Evolutionary conservation across 2,888 invertebrate genomes (phyloP), one percentile per base, ranked within the genome.

Genomic region (Limnephilus rhombicus): DNA sequence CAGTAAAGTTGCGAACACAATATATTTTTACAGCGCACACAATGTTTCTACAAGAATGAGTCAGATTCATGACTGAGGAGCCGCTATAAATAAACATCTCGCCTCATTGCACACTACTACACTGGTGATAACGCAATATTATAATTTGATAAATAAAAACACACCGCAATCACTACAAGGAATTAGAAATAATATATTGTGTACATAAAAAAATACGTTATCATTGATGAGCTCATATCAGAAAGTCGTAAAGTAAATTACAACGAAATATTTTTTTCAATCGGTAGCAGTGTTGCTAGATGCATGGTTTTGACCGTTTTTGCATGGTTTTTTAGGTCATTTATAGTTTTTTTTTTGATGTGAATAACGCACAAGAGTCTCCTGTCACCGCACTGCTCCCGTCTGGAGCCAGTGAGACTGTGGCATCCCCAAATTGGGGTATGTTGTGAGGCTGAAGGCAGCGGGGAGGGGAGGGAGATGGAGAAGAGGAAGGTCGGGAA

Each of bases 71-170:
- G 80, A 89, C 34, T 4, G 80, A 80, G 80, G 80, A 89, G 80
- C 80, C 88, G 88, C 88, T 89, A 80, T 89, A 89, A 89, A 89
- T 89, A 89, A 37, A 89, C 11, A 89, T n/a, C 80, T 24, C 24
- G 88, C 80, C 88, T 68, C 34, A 68, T 24, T 18, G 18, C 53
- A 53, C 53, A 53, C 18, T 68, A 68, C 9, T 68, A 68, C 68
- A 68, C 68, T 37, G 15, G 37, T 80, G 80, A 89, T 89, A 89
- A 80, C 41, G 80, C 80, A 80, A 89, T 80, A 80, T 80, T 80
- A 24, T 80, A 24, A 34, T 80, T 80, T 80, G 80, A n/a, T 80
- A 80, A 89, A 80, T 41, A 89, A 80, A n/a, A 89, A 89, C 88
- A 89, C 80, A 80, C 80, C 31, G 37, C 41, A 49, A 80, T 80